Conservation (phyloP, 2,888 invertebrate genomes). For the Lasioglossum leucozonium region DNA sequence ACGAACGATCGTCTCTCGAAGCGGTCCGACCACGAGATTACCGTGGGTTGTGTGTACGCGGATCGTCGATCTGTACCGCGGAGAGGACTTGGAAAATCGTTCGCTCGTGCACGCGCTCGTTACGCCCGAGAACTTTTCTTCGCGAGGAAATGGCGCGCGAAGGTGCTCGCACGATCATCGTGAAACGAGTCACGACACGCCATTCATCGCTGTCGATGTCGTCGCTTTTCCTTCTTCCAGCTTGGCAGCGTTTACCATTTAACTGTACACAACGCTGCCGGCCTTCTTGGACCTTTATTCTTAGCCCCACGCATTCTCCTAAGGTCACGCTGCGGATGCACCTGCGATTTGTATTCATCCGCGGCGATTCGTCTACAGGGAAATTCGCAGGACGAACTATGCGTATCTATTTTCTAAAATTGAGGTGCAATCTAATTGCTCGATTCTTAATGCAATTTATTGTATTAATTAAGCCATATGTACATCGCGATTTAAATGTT, state of each 20-base stretch:
- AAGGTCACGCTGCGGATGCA: background rate
- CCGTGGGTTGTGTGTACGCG: background rate
- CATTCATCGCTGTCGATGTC: constrained; percentile 43
- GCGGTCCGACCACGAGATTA: background rate
- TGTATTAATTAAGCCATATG: too few species aligned
- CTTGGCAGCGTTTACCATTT: constrained; percentile 45
- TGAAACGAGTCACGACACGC: constrained; percentile 52
- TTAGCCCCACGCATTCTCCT: background rate
- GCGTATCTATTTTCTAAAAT: background rate
- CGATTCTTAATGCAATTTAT: too few species aligned
- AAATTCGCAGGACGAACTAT: background rate
- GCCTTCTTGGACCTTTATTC: constrained; percentile 22
- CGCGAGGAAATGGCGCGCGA: constrained; percentile 22
- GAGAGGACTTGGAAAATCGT: background rate
- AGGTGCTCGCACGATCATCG: constrained; percentile 17
- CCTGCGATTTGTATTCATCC: background rate
- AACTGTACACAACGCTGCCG: constrained; percentile 39
- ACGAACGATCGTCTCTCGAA: background rate
- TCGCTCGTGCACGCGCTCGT: constrained; percentile 13
- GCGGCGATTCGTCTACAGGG: background rate
- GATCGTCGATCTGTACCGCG: background rate
- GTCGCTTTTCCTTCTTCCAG: constrained; percentile 38
- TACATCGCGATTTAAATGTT: too few species aligned
- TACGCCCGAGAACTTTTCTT: constrained; percentile 23
- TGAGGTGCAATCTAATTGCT: background rate